A percentile compares a stretch with the other conserved stretches of the same genome.
Evolutionary conservation across 2,113 vertebrate species (phyloP).

Genomic region (Phyllopteryx taeniolatus): DNA sequence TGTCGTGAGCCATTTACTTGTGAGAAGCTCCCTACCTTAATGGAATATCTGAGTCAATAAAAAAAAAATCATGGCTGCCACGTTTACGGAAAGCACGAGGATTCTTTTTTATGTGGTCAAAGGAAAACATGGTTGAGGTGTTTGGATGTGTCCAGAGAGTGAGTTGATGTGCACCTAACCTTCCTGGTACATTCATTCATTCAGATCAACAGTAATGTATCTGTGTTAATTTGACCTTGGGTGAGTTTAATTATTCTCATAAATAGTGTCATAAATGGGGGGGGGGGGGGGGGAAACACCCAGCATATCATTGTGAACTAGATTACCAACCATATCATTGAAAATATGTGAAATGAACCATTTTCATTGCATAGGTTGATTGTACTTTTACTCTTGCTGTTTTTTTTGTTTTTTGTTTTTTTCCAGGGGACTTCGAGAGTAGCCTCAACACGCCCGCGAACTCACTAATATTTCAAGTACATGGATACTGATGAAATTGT

Average conservation of each 20-base stretch:
- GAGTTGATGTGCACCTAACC: constrained; percentile 55
- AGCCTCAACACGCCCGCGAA: too few relatives aligned
- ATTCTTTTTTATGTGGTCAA: constrained; percentile 68
- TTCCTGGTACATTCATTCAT: neutral
- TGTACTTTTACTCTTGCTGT: too few relatives aligned
- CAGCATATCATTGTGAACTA: neutral
- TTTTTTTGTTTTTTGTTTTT: too few relatives aligned
- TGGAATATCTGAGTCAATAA: constrained; percentile 76
- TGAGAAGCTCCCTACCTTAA: constrained; percentile 62
- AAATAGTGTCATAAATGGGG: neutral
- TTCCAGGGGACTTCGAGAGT: too few relatives aligned
- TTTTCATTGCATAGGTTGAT: neutral
- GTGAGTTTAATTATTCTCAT: neutral
- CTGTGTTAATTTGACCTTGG: neutral
- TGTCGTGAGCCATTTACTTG: constrained; percentile 71
- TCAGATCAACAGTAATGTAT: neutral
- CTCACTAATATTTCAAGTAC: too few relatives aligned
- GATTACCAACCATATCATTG: neutral
- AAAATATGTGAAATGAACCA: neutral
- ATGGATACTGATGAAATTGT: too few relatives aligned
- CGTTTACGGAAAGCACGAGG: constrained; percentile 66
- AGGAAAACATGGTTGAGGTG: constrained; percentile 52
- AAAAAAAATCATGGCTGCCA: constrained; percentile 73
- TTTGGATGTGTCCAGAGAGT: constrained; percentile 48
- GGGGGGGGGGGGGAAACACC: neutral